Base-by-base conservation (phyloP, 2,888 invertebrate genomes). In the Seladonia tumulorum region DNA sequence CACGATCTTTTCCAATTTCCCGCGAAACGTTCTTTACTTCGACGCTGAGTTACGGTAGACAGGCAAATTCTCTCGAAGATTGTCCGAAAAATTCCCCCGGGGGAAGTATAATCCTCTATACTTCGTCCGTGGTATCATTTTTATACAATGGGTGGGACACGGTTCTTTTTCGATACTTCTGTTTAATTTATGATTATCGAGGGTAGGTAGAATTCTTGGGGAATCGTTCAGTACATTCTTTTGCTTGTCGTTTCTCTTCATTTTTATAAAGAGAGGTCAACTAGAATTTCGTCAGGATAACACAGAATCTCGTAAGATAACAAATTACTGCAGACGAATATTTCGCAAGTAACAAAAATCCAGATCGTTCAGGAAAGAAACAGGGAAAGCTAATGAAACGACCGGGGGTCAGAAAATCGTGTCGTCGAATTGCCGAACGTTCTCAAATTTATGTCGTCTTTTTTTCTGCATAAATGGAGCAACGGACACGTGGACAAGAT, bases 401-500 rank as follows among this genome's bases (percentile, higher is more conserved):
- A 66, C 66, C 3, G 29, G 66, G 3, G n/a, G n/a, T n/a, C 18
- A 22, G 35, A 68, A 18, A 42, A 42, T 66, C 35, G 66, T 35
- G 66, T 66, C 35, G 1, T 22, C 68, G 14, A 47, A 22, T 73
- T 57, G 72, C 68, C 35, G 10, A 1, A 63, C 3, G 1, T 22
- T 4, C 60, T 49, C 7, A 18, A 2, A 68, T 73, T 77, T 60
- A 25, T 60, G 70, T 70, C 22, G 3, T 73, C 42, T 63, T 81
- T 47, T 82, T 79, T 42, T 76, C 66, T 70, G 7, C 22, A 8
- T 8, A 10, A 45, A 22, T 0, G 22, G 57, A 75, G 35, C 57
- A 80, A 75, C 53, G 35, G 29, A 39, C 39, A 25, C 35, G n/a
- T 7, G 22, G 49, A 53, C 25, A 22, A 29, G 29, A 16, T 53